A percentile compares a stretch with the other conserved stretches of the same genome.
Conservation (phyloP, 2,888 invertebrate genomes). For the Pterobdella sp. region DNA sequence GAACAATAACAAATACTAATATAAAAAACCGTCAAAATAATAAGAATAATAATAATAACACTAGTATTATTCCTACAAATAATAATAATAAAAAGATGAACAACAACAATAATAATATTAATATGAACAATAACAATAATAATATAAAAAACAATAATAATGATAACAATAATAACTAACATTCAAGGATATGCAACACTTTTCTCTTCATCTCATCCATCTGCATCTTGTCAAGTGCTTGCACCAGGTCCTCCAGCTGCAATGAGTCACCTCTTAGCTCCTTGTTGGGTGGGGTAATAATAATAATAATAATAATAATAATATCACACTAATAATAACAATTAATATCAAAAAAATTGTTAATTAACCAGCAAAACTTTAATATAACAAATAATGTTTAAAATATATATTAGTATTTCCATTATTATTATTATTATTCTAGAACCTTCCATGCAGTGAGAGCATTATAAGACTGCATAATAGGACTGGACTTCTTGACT, state of each 20-base stretch:
- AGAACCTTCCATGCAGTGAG: constrained; percentile 20
- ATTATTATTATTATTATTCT: too few species aligned
- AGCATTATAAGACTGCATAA: constrained; percentile 17
- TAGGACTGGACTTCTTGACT: background rate
- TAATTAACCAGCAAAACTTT: background rate
- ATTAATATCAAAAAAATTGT: background rate
- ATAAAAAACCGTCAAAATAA: too few species aligned
- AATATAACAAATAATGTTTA: background rate
- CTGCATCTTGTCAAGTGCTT: background rate
- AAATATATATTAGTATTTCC: background rate
- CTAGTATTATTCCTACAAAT: too few species aligned
- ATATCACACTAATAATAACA: too few species aligned
- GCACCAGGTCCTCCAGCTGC: constrained; percentile 6
- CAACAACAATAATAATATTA: background rate
- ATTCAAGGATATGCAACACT: background rate
- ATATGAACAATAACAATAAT: background rate
- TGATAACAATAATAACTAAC: background rate
- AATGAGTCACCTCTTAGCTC: constrained; percentile 14
- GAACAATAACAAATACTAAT: too few species aligned
- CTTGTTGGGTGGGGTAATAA: background rate
- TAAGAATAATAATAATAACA: too few species aligned
- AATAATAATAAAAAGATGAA: too few species aligned
- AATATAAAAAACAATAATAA: too few species aligned
- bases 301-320: background rate
- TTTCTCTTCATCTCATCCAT: background rate